These are phyloP conservation scores for Danionella dracula DNA, from an alignment of 2,797 vertebrate species.

Conservation along the genomic window DNA sequence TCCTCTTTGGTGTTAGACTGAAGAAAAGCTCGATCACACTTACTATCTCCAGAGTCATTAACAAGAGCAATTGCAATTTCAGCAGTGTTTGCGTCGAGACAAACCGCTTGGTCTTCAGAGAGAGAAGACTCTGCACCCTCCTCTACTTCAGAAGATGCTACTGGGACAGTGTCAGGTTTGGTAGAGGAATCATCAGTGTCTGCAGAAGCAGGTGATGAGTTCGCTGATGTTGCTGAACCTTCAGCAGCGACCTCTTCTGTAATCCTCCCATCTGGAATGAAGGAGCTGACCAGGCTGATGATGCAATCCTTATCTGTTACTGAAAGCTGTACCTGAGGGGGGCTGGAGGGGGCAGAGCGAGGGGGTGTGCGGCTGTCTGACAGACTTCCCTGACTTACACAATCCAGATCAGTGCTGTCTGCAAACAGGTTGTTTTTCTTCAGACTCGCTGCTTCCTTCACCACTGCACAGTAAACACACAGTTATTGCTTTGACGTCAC, in stretches of 20 bases:
- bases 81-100: no score
- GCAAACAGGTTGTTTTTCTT: constrained; percentile 83
- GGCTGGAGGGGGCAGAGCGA: constrained; percentile 71
- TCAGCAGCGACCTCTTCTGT: not conserved
- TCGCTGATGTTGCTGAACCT: no score
- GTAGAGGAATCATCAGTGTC: not conserved
- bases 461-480: constrained; percentile 61
- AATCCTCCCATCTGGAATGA: constrained; percentile 1
- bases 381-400: constrained; percentile 82
- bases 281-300: no score
- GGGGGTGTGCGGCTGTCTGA: constrained; percentile 68
- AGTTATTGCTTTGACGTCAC: no score
- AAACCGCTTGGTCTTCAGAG: no score
- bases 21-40: no score
- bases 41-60: not conserved
- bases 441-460: constrained; percentile 77
- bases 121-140: no score
- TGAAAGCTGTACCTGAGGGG: constrained; percentile 41
- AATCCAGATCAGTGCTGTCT: constrained; percentile 75
- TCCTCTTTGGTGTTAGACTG: constrained; percentile 4
- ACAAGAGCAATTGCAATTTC: constrained; percentile 1
- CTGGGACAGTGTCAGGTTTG: not conserved
- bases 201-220: no score
- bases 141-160: not conserved
- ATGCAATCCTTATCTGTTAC: not conserved